Evolutionary conservation across 2,113 vertebrate genomes (phyloP), one percentile per base, ranked within the genome.

Genomic region (Gobiocypris rarus): DNA sequence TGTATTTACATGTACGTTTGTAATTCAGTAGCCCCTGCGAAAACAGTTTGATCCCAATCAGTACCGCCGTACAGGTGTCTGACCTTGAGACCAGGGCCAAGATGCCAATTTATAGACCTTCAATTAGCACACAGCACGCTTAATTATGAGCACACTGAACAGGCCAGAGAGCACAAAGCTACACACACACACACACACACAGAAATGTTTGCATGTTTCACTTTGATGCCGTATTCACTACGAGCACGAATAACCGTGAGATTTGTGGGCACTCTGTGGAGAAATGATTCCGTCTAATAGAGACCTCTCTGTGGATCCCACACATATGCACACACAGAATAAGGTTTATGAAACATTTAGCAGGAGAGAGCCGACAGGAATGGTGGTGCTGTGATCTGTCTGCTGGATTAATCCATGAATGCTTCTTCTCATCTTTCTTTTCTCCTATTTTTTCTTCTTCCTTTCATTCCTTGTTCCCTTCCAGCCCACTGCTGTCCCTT

Each of bases 61-160:
- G 77, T 70, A 75, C 31, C 84, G 78, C 84, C 34, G 24, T 87
- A 82, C 85, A 89, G 91, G 91, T 92, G 90, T 88, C 74, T 88
- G 81, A 91, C 93, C 92, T 93, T 91, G 85, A 91, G 84, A 86
- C 86, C 34, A 77, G 81, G 73, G 87, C 85, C 91, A 86, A 88
- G 86, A 63, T 45, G 86, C 84, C 90, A 87, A 86, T 91, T 92
- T 91, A 91, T 87, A 86, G 89, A 87, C 87, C 89, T 87, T 90
- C 90, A 89, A 91, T 93, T 93, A 93, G 90, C 92, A 90, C 91
- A 76, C 88, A 85, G 89, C 89, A 75, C 81, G 41, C 24, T 90
- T 91, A 89, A 92, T 93, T 91, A 94, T 87, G 84, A 84, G 82
- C 88, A 84, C 80, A n/a, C 84, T 6, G 75, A 76, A 76, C 78